phyloP scores from a whole-genome alignment of 2,888 invertebrate genomes.

The Tetropium fuscum region DNA sequence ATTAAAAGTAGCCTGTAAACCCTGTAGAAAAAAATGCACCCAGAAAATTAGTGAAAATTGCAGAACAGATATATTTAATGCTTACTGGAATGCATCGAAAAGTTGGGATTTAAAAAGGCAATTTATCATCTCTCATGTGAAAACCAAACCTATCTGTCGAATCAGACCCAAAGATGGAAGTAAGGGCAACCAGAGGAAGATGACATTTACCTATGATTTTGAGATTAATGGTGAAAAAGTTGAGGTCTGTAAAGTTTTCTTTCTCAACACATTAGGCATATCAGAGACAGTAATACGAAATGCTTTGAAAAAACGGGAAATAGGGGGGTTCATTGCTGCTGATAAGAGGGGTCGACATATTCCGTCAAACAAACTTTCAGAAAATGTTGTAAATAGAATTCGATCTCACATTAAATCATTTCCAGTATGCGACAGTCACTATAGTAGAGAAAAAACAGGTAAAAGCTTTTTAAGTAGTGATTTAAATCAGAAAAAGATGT shows the following conservation, averaged over 20 bases:
- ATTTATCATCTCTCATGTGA: constrained; percentile 4
- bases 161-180: not conserved
- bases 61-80: constrained; percentile 9
- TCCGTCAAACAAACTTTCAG: constrained; percentile 20
- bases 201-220: constrained; percentile 12
- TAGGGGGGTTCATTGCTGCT: constrained; percentile 16
- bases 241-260: constrained; percentile 13
- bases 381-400: constrained; percentile 9
- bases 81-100: constrained; percentile 11
- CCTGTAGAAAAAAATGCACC: constrained; percentile 5
- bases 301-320: constrained; percentile 23
- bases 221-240: not conserved
- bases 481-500: constrained; percentile 23
- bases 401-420: constrained; percentile 11
- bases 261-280: constrained; percentile 23
- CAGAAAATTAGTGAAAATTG: constrained; percentile 12
- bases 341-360: constrained; percentile 29
- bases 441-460: constrained; percentile 8
- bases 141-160: constrained; percentile 1
- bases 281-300: constrained; percentile 24
- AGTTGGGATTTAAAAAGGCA: constrained; percentile 16
- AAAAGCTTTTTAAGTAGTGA: constrained; percentile 22
- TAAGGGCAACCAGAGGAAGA: constrained; percentile 1
- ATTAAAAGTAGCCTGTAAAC: constrained; percentile 4
- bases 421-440: constrained; percentile 14